Evolutionary conservation across 1,140 invertebrate species (phyloP), one percentile per base, ranked within the genome.

Genomic region (Drosophila ogumai): DNA sequence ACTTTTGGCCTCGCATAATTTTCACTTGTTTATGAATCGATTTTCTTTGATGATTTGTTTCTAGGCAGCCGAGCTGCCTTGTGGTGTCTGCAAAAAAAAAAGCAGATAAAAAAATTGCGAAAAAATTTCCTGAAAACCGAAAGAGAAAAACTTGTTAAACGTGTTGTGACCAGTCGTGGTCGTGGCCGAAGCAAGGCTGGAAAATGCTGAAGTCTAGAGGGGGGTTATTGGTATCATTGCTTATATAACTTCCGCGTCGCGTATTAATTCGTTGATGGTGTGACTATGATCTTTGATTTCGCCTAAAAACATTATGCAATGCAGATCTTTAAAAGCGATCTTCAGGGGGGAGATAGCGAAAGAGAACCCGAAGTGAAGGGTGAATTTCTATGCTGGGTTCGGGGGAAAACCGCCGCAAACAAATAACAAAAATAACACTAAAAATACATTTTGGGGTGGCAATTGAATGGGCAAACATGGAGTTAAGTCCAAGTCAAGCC

Each of bases 231-330:
- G 71, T 77, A 57, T 71, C 63, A 71, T 79, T 80, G 47, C 15
- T 84, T 88, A 90, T 76, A 79, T 88, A 88, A 88, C 85, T 90
- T 88, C 84, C 84, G 84, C 68, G 79, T 86, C 74, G 64, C 69
- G 65, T 65, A 82, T 76, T 75, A 43, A 87, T 87, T 87, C 55
- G 79, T n/a, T 57, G 71, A 55, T 59, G 66, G 44, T 65, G 66
- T 77, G 77, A 60, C 64, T 69, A 78, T 80, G 85, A 84, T 84
- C 76, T 77, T 77, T 59, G 57, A 9, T 58, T 49, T 54, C 15
- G 49, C 46, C 7, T 32, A 40, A 43, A 38, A 22, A 25, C 4
- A 82, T 82, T 82, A 79, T 79, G 80, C 74, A 78, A 81, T 76
- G 3, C 59, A 50, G 59, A 60, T 59, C 44, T 31, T 31, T 2